These are phyloP conservation scores for Thinocorus orbignyianus DNA, from an alignment of 2,113 vertebrate genomes.

Conservation along the genomic window DNA sequence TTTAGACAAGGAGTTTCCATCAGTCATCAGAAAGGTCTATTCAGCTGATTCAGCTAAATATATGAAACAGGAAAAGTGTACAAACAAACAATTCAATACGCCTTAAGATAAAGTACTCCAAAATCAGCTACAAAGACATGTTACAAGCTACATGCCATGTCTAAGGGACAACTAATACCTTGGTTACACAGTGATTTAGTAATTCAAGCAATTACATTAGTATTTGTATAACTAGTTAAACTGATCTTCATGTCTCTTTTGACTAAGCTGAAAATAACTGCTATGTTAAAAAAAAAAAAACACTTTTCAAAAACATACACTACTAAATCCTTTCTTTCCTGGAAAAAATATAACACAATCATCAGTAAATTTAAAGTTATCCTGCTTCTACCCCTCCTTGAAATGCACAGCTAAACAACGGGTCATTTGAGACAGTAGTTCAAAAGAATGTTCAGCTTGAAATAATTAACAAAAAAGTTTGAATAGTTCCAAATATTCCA, in stretches of 20 bases:
- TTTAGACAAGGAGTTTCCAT: background rate
- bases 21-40: background rate
- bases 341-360: background rate
- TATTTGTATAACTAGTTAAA: background rate
- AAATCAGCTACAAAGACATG: background rate
- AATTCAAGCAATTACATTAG: background rate
- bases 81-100: background rate
- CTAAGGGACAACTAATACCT: background rate
- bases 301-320: background rate
- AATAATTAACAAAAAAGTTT: background rate
- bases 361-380: background rate
- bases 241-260: background rate
- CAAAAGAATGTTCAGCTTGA: slow-evolving; percentile 19
- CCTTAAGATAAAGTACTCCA: background rate
- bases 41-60: background rate
- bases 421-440: background rate
- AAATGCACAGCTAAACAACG: background rate
- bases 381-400: background rate
- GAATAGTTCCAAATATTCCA: background rate
- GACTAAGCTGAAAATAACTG: background rate
- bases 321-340: background rate
- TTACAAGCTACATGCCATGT: background rate
- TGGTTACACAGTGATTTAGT: background rate
- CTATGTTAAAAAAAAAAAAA: background rate
- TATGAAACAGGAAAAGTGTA: background rate